Evolutionary conservation across 2,797 vertebrate genomes (phyloP), one percentile per base, ranked within the genome.

Genomic region (Lepus townsendii): DNA sequence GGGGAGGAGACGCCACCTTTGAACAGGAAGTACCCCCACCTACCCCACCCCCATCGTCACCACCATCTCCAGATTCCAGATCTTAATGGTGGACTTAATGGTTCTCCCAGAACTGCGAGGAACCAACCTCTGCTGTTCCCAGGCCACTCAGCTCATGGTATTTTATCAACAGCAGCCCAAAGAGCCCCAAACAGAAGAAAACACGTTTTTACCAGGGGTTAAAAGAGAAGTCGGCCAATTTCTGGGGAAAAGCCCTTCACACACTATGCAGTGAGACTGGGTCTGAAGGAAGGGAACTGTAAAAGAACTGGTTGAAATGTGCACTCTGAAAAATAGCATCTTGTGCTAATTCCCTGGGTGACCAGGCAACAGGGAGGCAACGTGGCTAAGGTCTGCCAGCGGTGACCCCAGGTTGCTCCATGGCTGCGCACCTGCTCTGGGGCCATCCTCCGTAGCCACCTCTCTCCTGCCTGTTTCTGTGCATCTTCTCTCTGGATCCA

Each of bases 361-460:
- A 57, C 50, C 24, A 35, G 30, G 42, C 86, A 84, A 19, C 20
- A 62, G 52, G 52, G 71, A 3, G 1, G 19, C 11, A 2, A 6
- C 1, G 0, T 0, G 30, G 54, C 27, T 20, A 24, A 19, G 30
- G 3, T 6, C 32, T 19, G 7, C 11, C 0, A 1, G 30, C 0
- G 2, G 13, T 19, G 77, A 47, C 3, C 17, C 32, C 14, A n/a
- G 4, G 66, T 65, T 85, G 42, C 69, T 65, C 57, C 6, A 0
- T 4, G 73, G 69, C 22, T 78, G 27, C 4, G 3, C 7, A 3
- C 32, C n/a, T 92, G 32, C 19, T 19, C 50, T 9, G 3, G 77
- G 60, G 35, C 13, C 10, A 8, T 17, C 2, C 35, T 17, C n/a
- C 10, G 26, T 10, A 24, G 19, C 72, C 3, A 2, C 3, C 5